phyloP scores from a whole-genome alignment of 1,140 invertebrate genomes.

The Calliphora vicina region DNA sequence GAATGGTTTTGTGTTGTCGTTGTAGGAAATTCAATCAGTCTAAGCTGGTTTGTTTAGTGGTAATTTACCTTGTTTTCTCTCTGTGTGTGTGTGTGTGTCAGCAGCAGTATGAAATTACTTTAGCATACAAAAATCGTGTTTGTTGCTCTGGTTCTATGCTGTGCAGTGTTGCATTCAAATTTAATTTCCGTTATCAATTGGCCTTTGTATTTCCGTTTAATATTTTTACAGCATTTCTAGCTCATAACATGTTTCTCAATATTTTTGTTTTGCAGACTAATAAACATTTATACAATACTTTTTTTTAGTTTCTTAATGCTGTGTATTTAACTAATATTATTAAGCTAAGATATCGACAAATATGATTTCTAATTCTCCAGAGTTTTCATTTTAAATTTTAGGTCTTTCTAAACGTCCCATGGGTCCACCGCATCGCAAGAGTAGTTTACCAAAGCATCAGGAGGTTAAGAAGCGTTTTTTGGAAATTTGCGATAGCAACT shows the following conservation, averaged over 20 bases:
- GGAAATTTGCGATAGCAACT: constrained; percentile 63
- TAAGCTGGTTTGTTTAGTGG: constrained; percentile 16
- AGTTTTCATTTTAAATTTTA: constrained; percentile 43
- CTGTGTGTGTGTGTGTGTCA: too few species aligned
- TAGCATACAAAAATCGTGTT: not conserved
- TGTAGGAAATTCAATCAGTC: constrained; percentile 20
- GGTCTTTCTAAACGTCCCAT: constrained; percentile 61
- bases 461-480: constrained; percentile 62
- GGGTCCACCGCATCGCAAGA: constrained; percentile 62
- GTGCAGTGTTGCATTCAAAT: constrained; percentile 25
- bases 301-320: not conserved
- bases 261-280: too few species aligned
- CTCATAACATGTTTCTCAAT: not conserved
- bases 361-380: constrained; percentile 3
- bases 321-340: not conserved
- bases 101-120: not conserved
- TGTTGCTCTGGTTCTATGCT: not conserved
- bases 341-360: too few species aligned
- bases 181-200: constrained; percentile 36
- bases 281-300: not conserved
- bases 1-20: not conserved
- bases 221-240: not conserved
- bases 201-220: constrained; percentile 22
- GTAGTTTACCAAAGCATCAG: constrained; percentile 64
- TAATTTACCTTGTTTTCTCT: constrained; percentile 7